phyloP scores from a whole-genome alignment of 2,888 invertebrate species.

The Physocephala rufipes region DNA sequence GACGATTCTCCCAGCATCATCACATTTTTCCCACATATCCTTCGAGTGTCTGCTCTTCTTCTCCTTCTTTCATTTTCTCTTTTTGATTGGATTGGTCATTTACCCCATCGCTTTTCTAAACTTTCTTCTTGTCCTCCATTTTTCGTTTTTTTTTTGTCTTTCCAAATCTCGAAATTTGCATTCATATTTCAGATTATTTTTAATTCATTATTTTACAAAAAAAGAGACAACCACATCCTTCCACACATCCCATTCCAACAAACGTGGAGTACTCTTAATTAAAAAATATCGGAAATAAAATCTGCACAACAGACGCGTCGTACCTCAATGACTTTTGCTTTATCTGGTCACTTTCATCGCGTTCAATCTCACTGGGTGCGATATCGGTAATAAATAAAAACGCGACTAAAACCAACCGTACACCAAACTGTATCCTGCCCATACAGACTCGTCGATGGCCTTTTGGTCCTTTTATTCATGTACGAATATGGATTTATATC shows the following conservation, averaged over 20 bases:
- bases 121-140: background rate
- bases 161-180: background rate
- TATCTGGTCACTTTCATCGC: background rate
- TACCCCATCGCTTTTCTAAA: background rate
- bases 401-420: background rate
- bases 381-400: constrained; percentile 1
- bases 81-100: background rate
- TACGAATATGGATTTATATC: too few species aligned
- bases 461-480: too few species aligned
- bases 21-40: too few species aligned
- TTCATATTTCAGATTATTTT: background rate
- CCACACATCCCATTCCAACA: too few species aligned
- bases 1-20: too few species aligned
- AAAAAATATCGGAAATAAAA: too few species aligned
- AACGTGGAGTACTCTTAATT: too few species aligned
- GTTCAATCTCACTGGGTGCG: background rate
- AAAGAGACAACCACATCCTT: background rate
- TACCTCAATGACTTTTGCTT: too few species aligned
- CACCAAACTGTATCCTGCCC: too few species aligned
- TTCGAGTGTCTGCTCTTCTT: background rate
- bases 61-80: background rate
- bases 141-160: background rate
- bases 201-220: background rate
- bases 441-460: background rate
- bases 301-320: too few species aligned